These are phyloP conservation scores for Hypotaenidia philippensis DNA, from an alignment of 2,797 vertebrate genomes.

Conservation along the genomic window DNA sequence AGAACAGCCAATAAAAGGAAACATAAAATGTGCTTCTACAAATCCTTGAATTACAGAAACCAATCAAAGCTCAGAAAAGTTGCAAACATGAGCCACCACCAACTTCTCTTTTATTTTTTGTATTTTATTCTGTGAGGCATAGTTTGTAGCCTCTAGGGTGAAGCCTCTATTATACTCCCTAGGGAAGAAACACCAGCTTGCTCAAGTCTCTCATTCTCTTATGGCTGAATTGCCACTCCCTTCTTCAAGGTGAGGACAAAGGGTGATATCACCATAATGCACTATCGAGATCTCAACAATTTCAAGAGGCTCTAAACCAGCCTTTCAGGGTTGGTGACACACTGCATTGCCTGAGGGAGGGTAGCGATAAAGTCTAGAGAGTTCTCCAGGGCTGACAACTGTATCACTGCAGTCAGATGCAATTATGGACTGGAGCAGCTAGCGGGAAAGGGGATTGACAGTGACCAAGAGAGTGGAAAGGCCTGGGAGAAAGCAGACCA, in stretches of 20 bases:
- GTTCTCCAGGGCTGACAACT: slow-evolving; percentile 33
- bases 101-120: not conserved
- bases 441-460: slow-evolving; percentile 18
- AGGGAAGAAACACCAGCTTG: slow-evolving; percentile 1
- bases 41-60: not conserved
- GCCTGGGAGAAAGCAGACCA: slow-evolving; percentile 39
- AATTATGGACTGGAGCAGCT: slow-evolving; percentile 24
- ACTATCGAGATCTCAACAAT: slow-evolving; percentile 23
- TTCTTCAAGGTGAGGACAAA: slow-evolving; percentile 39
- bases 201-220: not conserved
- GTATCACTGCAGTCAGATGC: slow-evolving; percentile 26
- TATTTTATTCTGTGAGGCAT: not conserved
- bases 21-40: not conserved
- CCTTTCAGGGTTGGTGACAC: slow-evolving; percentile 24
- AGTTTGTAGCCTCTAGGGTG: not conserved
- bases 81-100: not conserved
- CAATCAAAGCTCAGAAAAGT: not conserved
- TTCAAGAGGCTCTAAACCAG: slow-evolving; percentile 42
- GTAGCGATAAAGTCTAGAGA: not conserved
- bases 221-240: slow-evolving; percentile 29
- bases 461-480: slow-evolving; percentile 44
- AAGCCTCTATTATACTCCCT: not conserved
- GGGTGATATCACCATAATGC: slow-evolving; percentile 1
- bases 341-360: slow-evolving; percentile 22
- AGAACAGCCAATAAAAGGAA: not conserved